These are phyloP conservation scores for Panzeria rudis DNA, from an alignment of 2,888 invertebrate genomes.

Conservation along the genomic window DNA sequence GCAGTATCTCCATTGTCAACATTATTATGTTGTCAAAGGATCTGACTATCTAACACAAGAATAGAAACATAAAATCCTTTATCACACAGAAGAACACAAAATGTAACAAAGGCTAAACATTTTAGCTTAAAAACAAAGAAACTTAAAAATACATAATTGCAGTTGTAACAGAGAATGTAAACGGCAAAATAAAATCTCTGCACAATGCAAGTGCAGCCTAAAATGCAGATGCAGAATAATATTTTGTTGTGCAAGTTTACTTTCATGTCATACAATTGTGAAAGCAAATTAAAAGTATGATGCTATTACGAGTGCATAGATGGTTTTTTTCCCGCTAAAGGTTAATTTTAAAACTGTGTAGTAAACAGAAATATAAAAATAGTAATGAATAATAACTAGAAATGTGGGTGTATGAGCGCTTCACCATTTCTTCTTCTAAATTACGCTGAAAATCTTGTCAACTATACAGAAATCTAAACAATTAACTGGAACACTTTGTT, in stretches of 20 bases:
- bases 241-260: background rate
- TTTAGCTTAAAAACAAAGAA: constrained; percentile 50
- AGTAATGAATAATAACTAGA: constrained; percentile 13
- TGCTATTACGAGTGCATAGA: background rate
- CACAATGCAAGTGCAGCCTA: constrained; percentile 20
- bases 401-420: constrained; percentile 7
- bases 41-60: constrained; percentile 13
- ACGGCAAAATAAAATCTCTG: constrained; percentile 16
- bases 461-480: constrained; percentile 46
- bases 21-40: constrained; percentile 65
- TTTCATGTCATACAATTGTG: constrained; percentile 4
- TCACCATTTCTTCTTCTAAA: constrained; percentile 28
- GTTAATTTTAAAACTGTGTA: constrained; percentile 48
- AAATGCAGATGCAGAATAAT: constrained; percentile 40
- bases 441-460: constrained; percentile 22
- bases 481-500: constrained; percentile 28
- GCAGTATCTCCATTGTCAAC: constrained; percentile 38
- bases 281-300: constrained; percentile 2
- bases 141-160: constrained; percentile 46
- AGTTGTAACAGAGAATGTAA: constrained; percentile 3
- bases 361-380: constrained; percentile 20
- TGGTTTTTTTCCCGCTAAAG: constrained; percentile 27
- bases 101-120: constrained; percentile 55
- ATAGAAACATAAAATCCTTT: constrained; percentile 16
- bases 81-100: constrained; percentile 7